Conservation (phyloP, 2,113 vertebrate genomes). For the Chaetorhynchus papuensis region DNA sequence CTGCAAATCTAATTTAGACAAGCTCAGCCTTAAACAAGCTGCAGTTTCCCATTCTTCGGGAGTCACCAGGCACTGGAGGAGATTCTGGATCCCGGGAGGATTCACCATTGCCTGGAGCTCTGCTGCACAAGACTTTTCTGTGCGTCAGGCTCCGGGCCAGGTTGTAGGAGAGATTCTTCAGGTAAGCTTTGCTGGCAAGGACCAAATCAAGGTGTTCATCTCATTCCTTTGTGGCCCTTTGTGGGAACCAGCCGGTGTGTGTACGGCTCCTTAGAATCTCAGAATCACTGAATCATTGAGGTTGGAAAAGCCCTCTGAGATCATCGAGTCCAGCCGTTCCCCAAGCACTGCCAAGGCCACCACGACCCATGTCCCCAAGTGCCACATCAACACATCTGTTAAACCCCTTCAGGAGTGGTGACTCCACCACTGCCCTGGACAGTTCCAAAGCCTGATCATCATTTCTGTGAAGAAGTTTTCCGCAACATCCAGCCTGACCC, state of each 20-base stretch:
- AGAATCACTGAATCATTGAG: background rate
- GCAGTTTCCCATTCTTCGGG: background rate
- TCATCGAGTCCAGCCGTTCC: background rate
- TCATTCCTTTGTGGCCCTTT: background rate
- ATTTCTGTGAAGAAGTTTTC: background rate
- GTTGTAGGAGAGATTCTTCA: background rate
- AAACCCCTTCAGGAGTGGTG: background rate
- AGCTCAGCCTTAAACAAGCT: background rate
- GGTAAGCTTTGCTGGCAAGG: background rate
- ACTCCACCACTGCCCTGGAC: background rate
- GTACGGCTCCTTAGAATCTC: background rate
- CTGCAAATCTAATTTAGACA: background rate
- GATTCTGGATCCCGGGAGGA: background rate
- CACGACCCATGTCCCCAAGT: background rate
- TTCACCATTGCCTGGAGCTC: background rate
- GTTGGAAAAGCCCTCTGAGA: background rate
- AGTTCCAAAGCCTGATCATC: background rate
- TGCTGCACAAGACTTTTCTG: background rate
- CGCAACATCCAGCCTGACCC: background rate
- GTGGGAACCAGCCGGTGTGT: background rate
- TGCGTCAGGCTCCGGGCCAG: background rate
- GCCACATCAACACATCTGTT: background rate
- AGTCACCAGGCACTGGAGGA: background rate
- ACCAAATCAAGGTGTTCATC: background rate
- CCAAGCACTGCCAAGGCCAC: background rate